Evolutionary conservation across 2,113 vertebrate genomes (phyloP).

Genomic region (Gracilinanus agilis): DNA sequence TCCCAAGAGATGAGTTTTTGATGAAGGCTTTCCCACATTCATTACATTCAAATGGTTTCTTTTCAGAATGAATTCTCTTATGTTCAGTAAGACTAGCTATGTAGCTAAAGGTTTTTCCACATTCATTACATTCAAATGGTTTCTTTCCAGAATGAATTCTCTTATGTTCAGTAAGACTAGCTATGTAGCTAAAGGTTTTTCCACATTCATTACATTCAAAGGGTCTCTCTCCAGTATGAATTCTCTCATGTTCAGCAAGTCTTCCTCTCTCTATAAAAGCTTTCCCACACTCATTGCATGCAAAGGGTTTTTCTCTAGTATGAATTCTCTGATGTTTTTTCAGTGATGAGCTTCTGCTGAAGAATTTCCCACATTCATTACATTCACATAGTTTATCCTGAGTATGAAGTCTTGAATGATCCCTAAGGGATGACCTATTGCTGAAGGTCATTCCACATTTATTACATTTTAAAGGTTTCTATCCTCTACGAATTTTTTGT

Average conservation of each 20-base stretch:
- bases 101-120: conserved; percentile 70
- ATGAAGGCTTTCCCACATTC: conserved; percentile 78
- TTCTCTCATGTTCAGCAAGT: conserved; percentile 59
- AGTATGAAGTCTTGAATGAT: conserved; percentile 45
- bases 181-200: conserved; percentile 70
- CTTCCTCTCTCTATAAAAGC: conserved; percentile 74
- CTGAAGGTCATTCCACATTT: conserved; percentile 52
- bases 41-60: conserved; percentile 74
- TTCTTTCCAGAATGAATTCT: conserved; percentile 75
- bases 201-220: conserved; percentile 70
- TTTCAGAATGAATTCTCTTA: conserved; percentile 72
- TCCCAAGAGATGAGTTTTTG: conserved; percentile 69
- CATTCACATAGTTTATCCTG: conserved; percentile 42
- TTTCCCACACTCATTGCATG: conserved; percentile 71
- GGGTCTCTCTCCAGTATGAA: conserved; percentile 73
- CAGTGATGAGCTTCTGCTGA: conserved; percentile 38
- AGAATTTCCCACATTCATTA: conserved; percentile 49
- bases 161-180: conserved; percentile 38
- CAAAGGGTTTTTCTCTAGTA: conserved; percentile 73
- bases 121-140: conserved; percentile 65
- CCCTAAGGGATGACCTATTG: conserved; percentile 25
- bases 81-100: conserved; percentile 72
- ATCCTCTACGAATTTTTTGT: conserved; percentile 50
- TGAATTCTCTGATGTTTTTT: conserved; percentile 59
- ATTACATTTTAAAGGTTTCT: conserved; percentile 46